Conservation (phyloP, 2,888 invertebrate species). For the Thereva nobilitata region DNA sequence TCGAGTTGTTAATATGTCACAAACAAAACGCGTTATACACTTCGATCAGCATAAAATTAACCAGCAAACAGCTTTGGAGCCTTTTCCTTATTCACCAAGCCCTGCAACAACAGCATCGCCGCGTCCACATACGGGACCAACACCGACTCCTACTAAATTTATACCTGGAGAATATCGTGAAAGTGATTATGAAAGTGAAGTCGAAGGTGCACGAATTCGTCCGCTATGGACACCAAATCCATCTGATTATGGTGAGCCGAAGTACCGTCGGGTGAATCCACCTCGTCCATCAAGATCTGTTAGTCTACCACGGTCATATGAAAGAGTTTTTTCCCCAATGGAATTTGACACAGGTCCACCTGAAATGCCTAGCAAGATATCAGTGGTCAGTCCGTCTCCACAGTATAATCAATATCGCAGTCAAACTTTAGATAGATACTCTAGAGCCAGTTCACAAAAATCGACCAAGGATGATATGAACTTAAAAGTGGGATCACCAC, state of each 20-base stretch:
- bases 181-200: constrained; percentile 73
- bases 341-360: constrained; percentile 65
- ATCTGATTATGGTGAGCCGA: constrained; percentile 63
- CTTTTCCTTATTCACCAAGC: constrained; percentile 60
- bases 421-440: constrained; percentile 12
- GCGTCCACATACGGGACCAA: constrained; percentile 58
- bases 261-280: constrained; percentile 66
- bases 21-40: constrained; percentile 70
- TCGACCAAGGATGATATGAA: constrained; percentile 52
- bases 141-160: constrained; percentile 68
- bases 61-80: constrained; percentile 51
- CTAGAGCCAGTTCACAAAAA: constrained; percentile 39
- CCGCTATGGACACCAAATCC: constrained; percentile 69
- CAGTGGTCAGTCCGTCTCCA: constrained; percentile 48
- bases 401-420: constrained; percentile 18
- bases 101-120: constrained; percentile 54
- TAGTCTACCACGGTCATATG: constrained; percentile 61
- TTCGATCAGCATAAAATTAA: constrained; percentile 62
- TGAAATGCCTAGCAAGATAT: constrained; percentile 56
- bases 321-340: constrained; percentile 64
- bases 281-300: constrained; percentile 61
- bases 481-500: constrained; percentile 64
- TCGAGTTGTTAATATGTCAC: constrained; percentile 69
- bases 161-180: constrained; percentile 68
- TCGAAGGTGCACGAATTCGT: constrained; percentile 64